A percentile compares a stretch with the other conserved stretches of the same genome.
phyloP scores from a whole-genome alignment of 2,797 vertebrate species.

The Oreochromis grahami region DNA sequence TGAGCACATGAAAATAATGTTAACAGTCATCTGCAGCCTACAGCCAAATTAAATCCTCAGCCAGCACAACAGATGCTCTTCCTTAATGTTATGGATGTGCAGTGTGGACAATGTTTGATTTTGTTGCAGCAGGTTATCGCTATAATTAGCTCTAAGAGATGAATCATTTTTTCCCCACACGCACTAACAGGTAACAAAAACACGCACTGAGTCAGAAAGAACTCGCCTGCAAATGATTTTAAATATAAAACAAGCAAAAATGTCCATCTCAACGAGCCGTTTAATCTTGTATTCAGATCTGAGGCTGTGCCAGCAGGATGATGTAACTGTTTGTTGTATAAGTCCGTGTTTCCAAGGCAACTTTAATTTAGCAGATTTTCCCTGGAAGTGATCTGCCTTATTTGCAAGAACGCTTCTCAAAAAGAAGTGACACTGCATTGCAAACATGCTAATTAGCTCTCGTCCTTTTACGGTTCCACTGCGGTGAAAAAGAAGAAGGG shows the following conservation, averaged over 20 bases:
- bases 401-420: slow-evolving; percentile 24
- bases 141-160: slow-evolving; percentile 46
- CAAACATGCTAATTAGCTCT: slow-evolving; percentile 31
- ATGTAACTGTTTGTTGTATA: slow-evolving; percentile 11
- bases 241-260: background rate
- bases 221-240: background rate
- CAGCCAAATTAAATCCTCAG: background rate
- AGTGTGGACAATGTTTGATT: slow-evolving; percentile 45
- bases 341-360: slow-evolving; percentile 41
- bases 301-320: background rate
- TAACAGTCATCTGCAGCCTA: background rate
- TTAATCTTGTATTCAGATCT: background rate
- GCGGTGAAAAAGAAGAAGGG: background rate
- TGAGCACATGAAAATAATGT: background rate
- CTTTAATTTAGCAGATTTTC: slow-evolving; percentile 22
- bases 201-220: background rate
- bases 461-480: background rate
- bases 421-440: slow-evolving; percentile 6
- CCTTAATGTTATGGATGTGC: background rate
- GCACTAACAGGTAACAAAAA: background rate
- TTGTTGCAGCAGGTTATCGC: slow-evolving; percentile 51
- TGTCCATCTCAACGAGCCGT: background rate
- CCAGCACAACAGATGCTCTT: background rate
- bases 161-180: slow-evolving; percentile 13
- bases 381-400: slow-evolving; percentile 4